Evolutionary conservation across 2,113 vertebrate genomes (phyloP), one percentile per base, ranked within the genome.

Genomic region (Thinocorus orbignyianus): DNA sequence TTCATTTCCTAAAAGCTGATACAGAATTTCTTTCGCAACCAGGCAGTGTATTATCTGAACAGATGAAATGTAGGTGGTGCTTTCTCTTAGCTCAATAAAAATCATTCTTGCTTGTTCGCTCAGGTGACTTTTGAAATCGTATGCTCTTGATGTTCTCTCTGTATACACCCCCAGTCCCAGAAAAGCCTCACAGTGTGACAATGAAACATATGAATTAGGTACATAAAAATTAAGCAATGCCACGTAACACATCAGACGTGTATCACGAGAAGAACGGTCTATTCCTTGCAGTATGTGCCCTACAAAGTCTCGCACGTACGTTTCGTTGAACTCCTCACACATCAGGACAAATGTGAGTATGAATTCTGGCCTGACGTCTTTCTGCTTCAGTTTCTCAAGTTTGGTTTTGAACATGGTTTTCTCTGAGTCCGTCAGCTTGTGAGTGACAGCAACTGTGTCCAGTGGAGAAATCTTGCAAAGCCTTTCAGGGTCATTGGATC

Each of bases 331-430:
- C 79, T 97, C 98, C 77, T 98, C 74, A 12, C 98, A 98, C 98
- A 99, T 98, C 88, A 99, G 92, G 39, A 99, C 98, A 96, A 99
- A 99, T 0, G 98, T 99, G 48, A 99, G 96, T 60, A 99, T 98
- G 58, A 98, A 98, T 18, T 98, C 57, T n/a, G 94, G 85, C 10
- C 96, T 65, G 44, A 96, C 98, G 7, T 71, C 51, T 57, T 97
- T 17, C 93, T 96, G 84, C 61, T 57, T 58, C 58, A 96, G 81
- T 30, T 95, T 96, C 49, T 98, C 95, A 25, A 99, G 97, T 97
- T 98, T 99, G 48, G 25, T 73, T 51, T 78, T 92, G 97, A 99
- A 99, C 70, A 95, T 92, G 30, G 14, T 94, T 94, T 98, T 98
- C 65, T 99, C 98, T 2, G 94, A 69, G 12, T 31, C n/a, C 2